Evolutionary conservation across 2,113 vertebrate species (phyloP).

Genomic region (Zosterops japonicus): DNA sequence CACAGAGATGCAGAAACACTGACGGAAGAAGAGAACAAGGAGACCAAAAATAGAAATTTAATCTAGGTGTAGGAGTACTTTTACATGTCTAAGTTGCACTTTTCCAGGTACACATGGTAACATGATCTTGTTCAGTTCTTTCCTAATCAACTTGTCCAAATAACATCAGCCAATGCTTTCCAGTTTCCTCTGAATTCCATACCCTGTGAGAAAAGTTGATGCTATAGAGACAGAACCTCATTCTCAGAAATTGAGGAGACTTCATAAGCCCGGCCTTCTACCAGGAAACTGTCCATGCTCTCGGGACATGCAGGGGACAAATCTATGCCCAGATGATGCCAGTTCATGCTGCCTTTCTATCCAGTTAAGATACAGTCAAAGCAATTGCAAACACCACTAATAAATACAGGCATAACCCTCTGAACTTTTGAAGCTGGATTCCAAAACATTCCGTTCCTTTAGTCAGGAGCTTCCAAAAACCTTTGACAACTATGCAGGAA

Average conservation of each 20-base stretch:
- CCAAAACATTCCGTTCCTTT: background rate
- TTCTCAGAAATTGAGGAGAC: background rate
- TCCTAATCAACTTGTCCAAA: background rate
- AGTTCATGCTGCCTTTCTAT: background rate
- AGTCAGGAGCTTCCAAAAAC: background rate
- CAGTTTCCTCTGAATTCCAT: background rate
- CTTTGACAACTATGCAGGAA: background rate
- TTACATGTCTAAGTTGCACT: background rate
- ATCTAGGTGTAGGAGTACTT: accelerated
- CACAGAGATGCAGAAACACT: background rate
- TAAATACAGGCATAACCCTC: background rate
- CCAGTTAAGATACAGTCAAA: background rate
- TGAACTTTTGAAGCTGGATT: background rate
- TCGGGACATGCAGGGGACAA: accelerated
- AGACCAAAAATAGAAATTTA: background rate
- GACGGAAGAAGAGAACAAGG: background rate
- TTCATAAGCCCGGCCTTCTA: background rate
- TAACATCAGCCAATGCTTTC: background rate
- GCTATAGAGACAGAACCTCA: background rate
- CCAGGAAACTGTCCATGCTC: background rate
- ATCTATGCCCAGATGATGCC: background rate
- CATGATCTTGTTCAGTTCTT: background rate
- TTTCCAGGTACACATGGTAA: background rate
- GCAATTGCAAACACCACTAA: background rate
- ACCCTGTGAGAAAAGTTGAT: background rate